A percentile compares a stretch with the other conserved stretches of the same genome.
Conservation (phyloP, 2,888 invertebrate genomes). For the Ashinkailepas kermadecensis region DNA sequence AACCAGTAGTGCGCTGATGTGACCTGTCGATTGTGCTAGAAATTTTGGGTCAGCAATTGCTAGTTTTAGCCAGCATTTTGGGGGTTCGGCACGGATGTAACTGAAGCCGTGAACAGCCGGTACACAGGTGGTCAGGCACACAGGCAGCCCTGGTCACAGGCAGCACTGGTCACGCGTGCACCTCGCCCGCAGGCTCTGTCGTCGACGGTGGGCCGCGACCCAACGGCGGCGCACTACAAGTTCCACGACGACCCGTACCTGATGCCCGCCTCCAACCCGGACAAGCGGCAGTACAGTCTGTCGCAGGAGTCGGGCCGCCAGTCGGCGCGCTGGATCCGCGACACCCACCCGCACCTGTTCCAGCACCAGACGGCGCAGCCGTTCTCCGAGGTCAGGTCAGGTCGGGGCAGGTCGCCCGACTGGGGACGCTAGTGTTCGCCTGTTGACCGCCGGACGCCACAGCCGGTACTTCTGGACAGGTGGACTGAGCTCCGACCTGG, state of each 20-base stretch:
- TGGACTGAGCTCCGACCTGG: too few relatives aligned
- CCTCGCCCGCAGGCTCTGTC: constrained; percentile 54
- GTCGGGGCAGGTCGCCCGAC: background rate
- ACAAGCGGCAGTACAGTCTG: constrained; percentile 64
- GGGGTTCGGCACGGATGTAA: too few relatives aligned
- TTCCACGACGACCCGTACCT: constrained; percentile 87
- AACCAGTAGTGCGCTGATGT: background rate
- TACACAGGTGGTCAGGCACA: background rate
- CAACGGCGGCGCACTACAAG: constrained; percentile 78
- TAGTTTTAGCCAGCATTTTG: background rate
- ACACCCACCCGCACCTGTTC: constrained; percentile 64
- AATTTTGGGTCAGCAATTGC: background rate
- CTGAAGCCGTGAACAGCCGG: background rate
- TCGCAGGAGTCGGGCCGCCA: constrained; percentile 78
- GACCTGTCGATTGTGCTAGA: background rate
- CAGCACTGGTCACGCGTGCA: background rate
- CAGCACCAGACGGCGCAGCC: constrained; percentile 57
- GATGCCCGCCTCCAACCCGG: constrained; percentile 62
- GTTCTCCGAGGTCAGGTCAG: constrained; percentile 47
- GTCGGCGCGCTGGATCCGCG: constrained; percentile 73
- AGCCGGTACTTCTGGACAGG: too few relatives aligned
- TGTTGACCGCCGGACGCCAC: too few relatives aligned
- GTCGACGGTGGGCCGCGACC: constrained; percentile 67
- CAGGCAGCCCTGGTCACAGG: constrained; percentile 24
- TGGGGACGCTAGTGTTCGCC: too few relatives aligned